These are phyloP conservation scores for Leptobrachium leishanense DNA, from an alignment of 2,113 vertebrate species.

Conservation along the genomic window DNA sequence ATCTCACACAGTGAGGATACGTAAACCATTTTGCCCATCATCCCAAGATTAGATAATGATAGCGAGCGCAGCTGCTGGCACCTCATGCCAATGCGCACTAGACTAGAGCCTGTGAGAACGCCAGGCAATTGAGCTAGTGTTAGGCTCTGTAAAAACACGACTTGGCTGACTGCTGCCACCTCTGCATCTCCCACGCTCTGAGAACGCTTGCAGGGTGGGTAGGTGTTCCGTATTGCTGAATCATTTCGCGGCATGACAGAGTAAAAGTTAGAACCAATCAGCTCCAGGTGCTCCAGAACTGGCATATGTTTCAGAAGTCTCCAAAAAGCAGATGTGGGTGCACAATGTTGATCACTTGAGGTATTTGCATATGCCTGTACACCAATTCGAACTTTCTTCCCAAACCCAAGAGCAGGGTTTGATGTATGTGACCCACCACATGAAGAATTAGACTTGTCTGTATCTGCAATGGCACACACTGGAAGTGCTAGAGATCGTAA, in stretches of 20 bases:
- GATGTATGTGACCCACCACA: conserved; percentile 47
- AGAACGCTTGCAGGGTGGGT: conserved; percentile 82
- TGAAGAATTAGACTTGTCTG: conserved; percentile 49
- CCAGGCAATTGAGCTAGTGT: conserved; percentile 92
- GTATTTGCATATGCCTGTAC: conserved; percentile 66
- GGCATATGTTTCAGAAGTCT: conserved; percentile 74
- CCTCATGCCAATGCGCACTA: conserved; percentile 75
- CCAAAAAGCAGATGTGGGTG: conserved; percentile 70
- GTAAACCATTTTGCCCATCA: conserved; percentile 86
- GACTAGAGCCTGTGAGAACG: conserved; percentile 81
- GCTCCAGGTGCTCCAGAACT: conserved; percentile 80
- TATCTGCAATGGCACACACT: conserved; percentile 80
- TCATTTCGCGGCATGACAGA: conserved; percentile 90
- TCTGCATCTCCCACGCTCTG: conserved; percentile 79
- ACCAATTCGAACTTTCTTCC: conserved; percentile 83
- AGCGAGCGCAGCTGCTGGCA: conserved; percentile 83
- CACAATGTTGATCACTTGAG: conserved; percentile 56
- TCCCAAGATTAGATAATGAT: conserved; percentile 89
- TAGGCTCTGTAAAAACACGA: conserved; percentile 77
- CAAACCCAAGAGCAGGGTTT: conserved; percentile 71
- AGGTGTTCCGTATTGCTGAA: conserved; percentile 84
- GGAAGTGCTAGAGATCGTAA: conserved; percentile 85
- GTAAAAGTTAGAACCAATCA: conserved; percentile 89
- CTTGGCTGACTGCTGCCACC: conserved; percentile 78
- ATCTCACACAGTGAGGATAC: conserved; percentile 81